Conservation (phyloP, 1,140 invertebrate genomes). For the Coelopa frigida region DNA sequence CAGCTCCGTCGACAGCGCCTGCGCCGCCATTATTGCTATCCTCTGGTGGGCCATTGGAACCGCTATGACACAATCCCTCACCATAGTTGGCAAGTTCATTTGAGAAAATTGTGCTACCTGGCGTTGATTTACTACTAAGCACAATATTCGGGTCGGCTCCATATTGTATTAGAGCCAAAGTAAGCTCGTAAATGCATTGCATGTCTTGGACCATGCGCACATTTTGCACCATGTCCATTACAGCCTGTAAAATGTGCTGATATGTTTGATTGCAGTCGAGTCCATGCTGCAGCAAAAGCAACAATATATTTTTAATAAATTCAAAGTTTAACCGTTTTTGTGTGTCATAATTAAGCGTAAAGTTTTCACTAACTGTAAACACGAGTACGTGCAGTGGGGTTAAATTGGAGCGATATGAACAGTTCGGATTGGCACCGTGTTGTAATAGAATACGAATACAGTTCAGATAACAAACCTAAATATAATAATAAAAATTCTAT, state of each 20-base stretch:
- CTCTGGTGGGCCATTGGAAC: conserved; percentile 4
- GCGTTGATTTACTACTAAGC: conserved; percentile 46
- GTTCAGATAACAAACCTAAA: conserved; percentile 65
- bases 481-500: conserved; percentile 16
- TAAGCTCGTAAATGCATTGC: conserved; percentile 61
- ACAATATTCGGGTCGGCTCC: conserved; percentile 58
- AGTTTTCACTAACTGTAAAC: conserved; percentile 66
- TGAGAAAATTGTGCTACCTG: conserved; percentile 40
- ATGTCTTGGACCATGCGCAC: conserved; percentile 57
- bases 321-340: conserved; percentile 60
- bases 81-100: conserved; percentile 40
- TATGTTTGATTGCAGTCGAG: conserved; percentile 58
- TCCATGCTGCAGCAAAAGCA: conserved; percentile 60
- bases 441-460: conserved; percentile 62
- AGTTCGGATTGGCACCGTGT: conserved; percentile 66
- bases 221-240: conserved; percentile 64
- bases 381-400: conserved; percentile 66
- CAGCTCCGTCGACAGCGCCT: background rate
- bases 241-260: conserved; percentile 60
- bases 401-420: conserved; percentile 60
- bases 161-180: conserved; percentile 58
- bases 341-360: conserved; percentile 55
- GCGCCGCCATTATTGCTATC: conserved; percentile 2
- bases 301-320: conserved; percentile 59
- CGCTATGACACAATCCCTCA: conserved; percentile 19